A percentile compares a stretch with the other conserved stretches of the same genome.
Evolutionary conservation across 2,888 invertebrate species (phyloP).

Genomic region (Pedicia rivosa): DNA sequence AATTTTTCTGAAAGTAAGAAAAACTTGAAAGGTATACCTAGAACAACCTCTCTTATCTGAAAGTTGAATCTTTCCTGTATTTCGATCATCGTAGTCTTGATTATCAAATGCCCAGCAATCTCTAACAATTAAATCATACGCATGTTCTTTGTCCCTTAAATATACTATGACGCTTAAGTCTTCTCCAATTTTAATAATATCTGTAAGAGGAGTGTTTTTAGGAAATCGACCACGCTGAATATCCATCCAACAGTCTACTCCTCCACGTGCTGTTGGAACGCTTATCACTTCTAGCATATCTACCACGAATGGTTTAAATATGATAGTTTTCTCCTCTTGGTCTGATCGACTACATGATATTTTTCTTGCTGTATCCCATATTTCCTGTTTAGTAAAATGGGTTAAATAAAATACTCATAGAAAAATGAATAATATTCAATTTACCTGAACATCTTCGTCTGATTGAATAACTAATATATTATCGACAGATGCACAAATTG

Average conservation of each 20-base stretch:
- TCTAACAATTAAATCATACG: slow-evolving; percentile 49
- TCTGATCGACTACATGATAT: slow-evolving; percentile 31
- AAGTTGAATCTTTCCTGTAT: slow-evolving; percentile 43
- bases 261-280: slow-evolving; percentile 44
- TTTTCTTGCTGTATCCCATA: slow-evolving; percentile 48
- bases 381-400: too few species aligned
- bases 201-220: slow-evolving; percentile 43
- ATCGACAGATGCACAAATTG: slow-evolving; percentile 43
- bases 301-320: slow-evolving; percentile 42
- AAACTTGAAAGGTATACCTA: slow-evolving; percentile 31
- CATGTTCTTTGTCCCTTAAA: slow-evolving; percentile 43
- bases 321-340: slow-evolving; percentile 26
- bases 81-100: slow-evolving; percentile 39
- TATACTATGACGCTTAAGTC: slow-evolving; percentile 52
- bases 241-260: slow-evolving; percentile 64
- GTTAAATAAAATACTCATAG: too few species aligned
- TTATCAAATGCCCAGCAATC: slow-evolving; percentile 60
- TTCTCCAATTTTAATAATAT: slow-evolving; percentile 51
- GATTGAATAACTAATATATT: slow-evolving; percentile 51
- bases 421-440: not conserved
- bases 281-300: slow-evolving; percentile 53
- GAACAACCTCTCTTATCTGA: slow-evolving; percentile 52
- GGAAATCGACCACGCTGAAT: slow-evolving; percentile 54
- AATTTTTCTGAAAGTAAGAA: slow-evolving; percentile 34
- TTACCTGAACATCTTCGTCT: slow-evolving; percentile 43